Base-by-base conservation (phyloP, 2,888 invertebrate genomes). In the Eurytoma californica region DNA sequence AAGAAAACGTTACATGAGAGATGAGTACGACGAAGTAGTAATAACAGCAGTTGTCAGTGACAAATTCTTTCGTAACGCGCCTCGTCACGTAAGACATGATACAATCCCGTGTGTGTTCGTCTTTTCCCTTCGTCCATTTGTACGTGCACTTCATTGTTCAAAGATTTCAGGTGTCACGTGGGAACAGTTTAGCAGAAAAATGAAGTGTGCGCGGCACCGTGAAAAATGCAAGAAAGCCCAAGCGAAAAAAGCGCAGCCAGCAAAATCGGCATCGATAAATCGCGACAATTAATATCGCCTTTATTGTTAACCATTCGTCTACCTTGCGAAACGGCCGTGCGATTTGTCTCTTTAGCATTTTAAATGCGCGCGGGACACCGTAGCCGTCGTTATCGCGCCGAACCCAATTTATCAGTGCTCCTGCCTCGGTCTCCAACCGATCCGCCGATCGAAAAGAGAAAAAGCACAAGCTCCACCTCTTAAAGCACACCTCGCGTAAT, bases 21-120 rank as follows among this genome's bases (percentile, higher is more conserved):
- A 60, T 30, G 60, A 60, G 60, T 60, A 60, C 61, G 30, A 39
- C 30, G 30, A 30, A 61, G 60, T 7, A 28, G 61, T 61, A 61
- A 60, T 61, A 61, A 30, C n/a, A 61, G 16, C 16, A 24, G 28
- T 30, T 14, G 49, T 49, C 65, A 49, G 20, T 49, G 65, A 66
- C 65, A 49, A 66, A 49, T 66, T 39, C 65, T 66, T 66, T 66
- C 66, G 66, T 67, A 51, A 67, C 53, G 24, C 13, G 53, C 20
- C 4, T 49, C 60, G 24, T 28, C 30, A 28, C 61, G 61, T 30
- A 28, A 61, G 39, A 30, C 61, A n/a, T n/a, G 61, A 30, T 30
- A 61, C 61, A 61, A 61, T 61, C 61, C 30, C 28, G 30, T 30
- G 28, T 39, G 61, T 39, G 24, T 30, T n/a, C 30, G 9, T 28